Percentiles rank a stretch among this genome's conserved stretches.
Conservation (phyloP, 2,113 vertebrate genomes). For the Rhea pennata region DNA sequence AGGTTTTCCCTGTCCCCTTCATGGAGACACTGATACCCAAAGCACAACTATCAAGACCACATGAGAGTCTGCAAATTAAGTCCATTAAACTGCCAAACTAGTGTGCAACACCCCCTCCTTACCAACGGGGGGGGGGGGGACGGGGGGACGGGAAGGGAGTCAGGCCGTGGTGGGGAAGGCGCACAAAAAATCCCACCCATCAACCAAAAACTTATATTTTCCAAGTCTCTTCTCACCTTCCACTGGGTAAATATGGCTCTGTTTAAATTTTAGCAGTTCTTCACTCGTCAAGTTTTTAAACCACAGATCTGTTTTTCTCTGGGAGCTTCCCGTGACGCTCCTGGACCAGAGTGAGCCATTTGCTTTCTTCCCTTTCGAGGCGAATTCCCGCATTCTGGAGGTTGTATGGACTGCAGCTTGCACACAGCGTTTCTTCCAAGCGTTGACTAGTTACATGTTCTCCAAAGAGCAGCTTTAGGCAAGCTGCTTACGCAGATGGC, state of each 20-base stretch:
- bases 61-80: background rate
- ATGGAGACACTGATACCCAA: background rate
- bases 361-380: background rate
- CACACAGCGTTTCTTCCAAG: background rate
- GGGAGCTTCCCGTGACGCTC: background rate
- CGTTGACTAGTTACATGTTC: background rate
- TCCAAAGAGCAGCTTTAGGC: background rate
- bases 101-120: background rate
- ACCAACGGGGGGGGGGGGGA: background rate
- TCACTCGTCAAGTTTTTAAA: background rate
- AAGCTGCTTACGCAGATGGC: conserved; percentile 9
- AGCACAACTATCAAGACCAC: background rate
- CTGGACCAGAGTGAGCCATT: background rate
- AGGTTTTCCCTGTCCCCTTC: background rate
- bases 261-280: background rate
- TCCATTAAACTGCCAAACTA: background rate
- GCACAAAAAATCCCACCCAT: background rate
- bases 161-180: background rate
- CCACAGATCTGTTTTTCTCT: background rate
- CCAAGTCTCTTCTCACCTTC: background rate
- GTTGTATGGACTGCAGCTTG: background rate
- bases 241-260: background rate
- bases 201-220: too few species aligned
- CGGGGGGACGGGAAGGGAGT: background rate
- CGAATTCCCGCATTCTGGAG: background rate